Conservation (phyloP, 2,113 vertebrate genomes). For the Eudorcas thomsonii region DNA sequence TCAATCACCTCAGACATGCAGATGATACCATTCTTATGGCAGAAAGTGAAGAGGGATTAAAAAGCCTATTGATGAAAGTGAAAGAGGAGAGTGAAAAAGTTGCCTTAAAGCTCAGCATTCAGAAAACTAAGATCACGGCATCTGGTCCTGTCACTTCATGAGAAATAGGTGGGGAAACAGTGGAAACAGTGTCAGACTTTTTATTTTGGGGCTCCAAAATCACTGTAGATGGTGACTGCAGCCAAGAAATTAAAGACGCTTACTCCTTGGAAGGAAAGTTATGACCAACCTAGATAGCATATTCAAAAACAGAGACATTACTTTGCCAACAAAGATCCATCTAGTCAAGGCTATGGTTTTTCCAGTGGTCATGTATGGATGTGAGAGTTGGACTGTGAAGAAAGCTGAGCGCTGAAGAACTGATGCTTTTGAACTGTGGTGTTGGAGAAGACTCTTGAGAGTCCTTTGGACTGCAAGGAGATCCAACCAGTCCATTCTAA, state of each 20-base stretch:
- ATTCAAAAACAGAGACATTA: not conserved
- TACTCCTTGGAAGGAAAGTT: not conserved
- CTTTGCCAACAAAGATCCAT: not conserved
- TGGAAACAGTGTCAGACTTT: not conserved
- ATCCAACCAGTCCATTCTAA: not conserved
- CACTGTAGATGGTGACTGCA: not conserved
- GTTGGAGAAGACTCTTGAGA: no score
- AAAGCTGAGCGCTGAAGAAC: fast-evolving
- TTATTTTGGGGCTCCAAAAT: fast-evolving
- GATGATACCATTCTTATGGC: no score
- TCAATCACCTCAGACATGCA: no score
- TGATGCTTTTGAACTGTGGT: no score
- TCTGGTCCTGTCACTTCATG: not conserved
- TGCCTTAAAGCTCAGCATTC: no score
- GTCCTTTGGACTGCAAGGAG: no score
- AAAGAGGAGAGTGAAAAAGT: no score
- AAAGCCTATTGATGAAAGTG: no score
- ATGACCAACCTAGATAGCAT: not conserved
- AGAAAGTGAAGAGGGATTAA: no score
- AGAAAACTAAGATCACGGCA: not conserved
- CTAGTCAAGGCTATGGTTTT: not conserved
- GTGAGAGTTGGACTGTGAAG: no score
- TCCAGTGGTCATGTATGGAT: no score
- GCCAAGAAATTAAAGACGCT: not conserved
- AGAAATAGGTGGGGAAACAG: not conserved